Conservation (phyloP, 2,888 invertebrate species). For the Meandrusa payeni region DNA sequence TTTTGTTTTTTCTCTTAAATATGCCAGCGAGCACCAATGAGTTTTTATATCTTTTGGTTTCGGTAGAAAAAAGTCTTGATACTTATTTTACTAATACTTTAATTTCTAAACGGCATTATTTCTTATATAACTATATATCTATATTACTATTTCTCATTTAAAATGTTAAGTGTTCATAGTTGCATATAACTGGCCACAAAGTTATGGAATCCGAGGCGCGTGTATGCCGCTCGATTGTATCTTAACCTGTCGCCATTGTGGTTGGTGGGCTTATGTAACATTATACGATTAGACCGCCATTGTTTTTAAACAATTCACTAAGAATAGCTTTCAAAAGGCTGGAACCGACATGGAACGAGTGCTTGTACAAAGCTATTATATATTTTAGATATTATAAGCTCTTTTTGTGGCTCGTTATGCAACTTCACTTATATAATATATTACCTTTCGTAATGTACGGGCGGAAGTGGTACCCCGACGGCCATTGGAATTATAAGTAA, state of each 20-base stretch:
- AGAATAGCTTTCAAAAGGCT: constrained; percentile 6
- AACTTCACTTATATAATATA: constrained; percentile 6
- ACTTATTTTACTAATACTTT: too few relatives aligned
- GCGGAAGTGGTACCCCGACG: too few relatives aligned
- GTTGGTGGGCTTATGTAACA: constrained; percentile 1
- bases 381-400: not conserved
- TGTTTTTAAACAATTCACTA: constrained; percentile 7
- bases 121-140: too few relatives aligned
- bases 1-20: too few relatives aligned
- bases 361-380: not conserved
- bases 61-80: too few relatives aligned
- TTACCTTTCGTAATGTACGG: too few relatives aligned
- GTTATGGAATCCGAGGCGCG: not conserved
- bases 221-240: not conserved
- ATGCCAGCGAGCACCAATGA: too few relatives aligned
- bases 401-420: not conserved
- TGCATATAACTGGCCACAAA: not conserved
- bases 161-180: too few relatives aligned
- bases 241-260: not conserved
- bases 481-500: too few relatives aligned
- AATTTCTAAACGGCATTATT: too few relatives aligned
- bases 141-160: too few relatives aligned
- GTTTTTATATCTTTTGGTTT: too few relatives aligned
- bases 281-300: not conserved
- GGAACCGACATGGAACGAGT: not conserved